Evolutionary conservation across 2,888 invertebrate genomes (phyloP).

Genomic region (Pristionchus entomophagus): DNA sequence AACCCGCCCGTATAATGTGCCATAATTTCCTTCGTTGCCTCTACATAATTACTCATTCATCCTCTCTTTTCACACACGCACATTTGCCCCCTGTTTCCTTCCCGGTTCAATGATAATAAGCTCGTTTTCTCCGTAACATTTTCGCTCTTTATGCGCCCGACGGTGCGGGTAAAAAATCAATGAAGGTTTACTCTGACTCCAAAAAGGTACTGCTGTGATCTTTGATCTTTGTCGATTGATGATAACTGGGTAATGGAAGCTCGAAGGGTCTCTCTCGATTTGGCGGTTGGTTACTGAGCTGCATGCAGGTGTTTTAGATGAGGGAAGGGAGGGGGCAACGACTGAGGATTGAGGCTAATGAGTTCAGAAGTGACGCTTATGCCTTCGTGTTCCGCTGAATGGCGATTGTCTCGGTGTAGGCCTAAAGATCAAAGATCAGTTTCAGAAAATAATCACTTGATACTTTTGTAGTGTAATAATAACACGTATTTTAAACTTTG

Average conservation of each 20-base stretch:
- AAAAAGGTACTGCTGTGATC: neutral
- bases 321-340: neutral
- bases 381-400: slow-evolving; percentile 2
- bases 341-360: neutral
- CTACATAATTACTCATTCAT: neutral
- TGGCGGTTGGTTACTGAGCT: neutral
- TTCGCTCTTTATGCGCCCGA: neutral
- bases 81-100: neutral
- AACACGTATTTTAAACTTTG: no score
- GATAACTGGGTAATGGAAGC: neutral
- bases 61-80: neutral
- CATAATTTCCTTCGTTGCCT: neutral
- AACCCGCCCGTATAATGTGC: slow-evolving; percentile 17
- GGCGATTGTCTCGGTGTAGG: slow-evolving; percentile 32
- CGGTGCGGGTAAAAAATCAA: neutral
- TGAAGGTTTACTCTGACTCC: neutral
- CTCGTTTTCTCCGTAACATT: slow-evolving; percentile 7
- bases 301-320: neutral
- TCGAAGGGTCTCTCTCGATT: neutral
- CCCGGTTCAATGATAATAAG: slow-evolving; percentile 16
- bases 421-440: neutral
- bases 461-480: no score
- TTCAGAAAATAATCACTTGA: no score
- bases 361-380: neutral
- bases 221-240: neutral